Percentiles rank a stretch among this genome's conserved stretches.
Conservation (phyloP, 2,797 vertebrate species). For the Lepilemur septentrionalis region DNA sequence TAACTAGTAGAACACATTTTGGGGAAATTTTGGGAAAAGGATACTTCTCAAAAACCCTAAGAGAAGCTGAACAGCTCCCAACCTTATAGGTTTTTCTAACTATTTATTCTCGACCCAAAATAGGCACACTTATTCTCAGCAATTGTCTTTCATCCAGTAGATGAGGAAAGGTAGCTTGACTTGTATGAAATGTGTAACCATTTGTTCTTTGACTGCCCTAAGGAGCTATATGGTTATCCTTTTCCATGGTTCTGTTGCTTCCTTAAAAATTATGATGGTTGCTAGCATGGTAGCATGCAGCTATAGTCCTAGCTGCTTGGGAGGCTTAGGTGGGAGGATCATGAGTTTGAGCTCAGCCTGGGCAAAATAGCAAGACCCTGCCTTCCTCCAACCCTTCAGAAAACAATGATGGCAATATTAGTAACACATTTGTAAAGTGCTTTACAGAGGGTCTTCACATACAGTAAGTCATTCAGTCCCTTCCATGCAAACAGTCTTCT, state of each 20-base stretch:
- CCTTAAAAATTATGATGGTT: not conserved
- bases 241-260: not conserved
- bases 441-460: not conserved
- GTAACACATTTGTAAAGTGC: not conserved
- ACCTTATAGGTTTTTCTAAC: not conserved
- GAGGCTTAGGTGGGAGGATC: not conserved
- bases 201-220: not conserved
- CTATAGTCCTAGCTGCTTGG: not conserved
- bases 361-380: not conserved
- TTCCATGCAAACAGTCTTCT: not conserved
- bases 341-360: not conserved
- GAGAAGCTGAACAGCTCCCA: not conserved
- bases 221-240: not conserved
- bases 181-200: not conserved
- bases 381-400: not conserved
- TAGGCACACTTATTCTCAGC: not conserved
- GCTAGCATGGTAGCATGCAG: not conserved
- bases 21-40: not conserved
- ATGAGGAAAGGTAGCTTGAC: not conserved
- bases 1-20: not conserved
- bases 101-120: not conserved
- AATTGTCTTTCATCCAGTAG: not conserved
- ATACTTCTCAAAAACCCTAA: not conserved
- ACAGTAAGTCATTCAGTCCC: not conserved
- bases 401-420: not conserved